These are phyloP conservation scores for Rhynchomys soricoides DNA, from an alignment of 2,113 vertebrate species.

Conservation along the genomic window DNA sequence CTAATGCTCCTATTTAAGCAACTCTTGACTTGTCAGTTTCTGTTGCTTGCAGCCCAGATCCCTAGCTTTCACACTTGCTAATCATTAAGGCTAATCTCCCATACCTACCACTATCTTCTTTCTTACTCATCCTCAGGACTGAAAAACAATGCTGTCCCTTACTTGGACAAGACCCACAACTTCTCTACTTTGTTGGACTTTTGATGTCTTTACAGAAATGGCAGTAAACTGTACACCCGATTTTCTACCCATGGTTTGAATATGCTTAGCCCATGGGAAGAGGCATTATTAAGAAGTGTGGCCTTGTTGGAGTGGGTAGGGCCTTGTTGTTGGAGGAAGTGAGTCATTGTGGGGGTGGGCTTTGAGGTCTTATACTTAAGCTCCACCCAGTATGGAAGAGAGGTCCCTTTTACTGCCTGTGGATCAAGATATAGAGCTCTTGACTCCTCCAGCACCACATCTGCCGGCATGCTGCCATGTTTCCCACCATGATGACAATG, in stretches of 20 bases:
- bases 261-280: no score
- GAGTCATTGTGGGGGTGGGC: no score
- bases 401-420: no score
- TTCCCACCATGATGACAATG: no score
- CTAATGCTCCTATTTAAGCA: neutral
- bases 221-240: neutral
- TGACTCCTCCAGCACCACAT: no score
- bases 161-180: neutral
- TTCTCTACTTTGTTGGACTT: neutral
- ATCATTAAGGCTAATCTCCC: neutral
- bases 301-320: no score
- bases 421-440: no score
- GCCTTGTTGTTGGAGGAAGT: no score
- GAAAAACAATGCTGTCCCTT: neutral
- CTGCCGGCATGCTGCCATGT: no score
- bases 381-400: no score
- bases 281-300: no score
- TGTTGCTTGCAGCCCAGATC: neutral
- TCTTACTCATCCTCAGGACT: neutral
- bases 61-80: neutral
- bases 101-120: neutral
- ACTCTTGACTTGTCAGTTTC: neutral
- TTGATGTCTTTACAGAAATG: neutral
- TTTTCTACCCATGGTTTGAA: neutral
- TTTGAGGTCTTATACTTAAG: no score